Base-by-base conservation (phyloP, 2,888 invertebrate species). In the Harpalus rubripes region DNA sequence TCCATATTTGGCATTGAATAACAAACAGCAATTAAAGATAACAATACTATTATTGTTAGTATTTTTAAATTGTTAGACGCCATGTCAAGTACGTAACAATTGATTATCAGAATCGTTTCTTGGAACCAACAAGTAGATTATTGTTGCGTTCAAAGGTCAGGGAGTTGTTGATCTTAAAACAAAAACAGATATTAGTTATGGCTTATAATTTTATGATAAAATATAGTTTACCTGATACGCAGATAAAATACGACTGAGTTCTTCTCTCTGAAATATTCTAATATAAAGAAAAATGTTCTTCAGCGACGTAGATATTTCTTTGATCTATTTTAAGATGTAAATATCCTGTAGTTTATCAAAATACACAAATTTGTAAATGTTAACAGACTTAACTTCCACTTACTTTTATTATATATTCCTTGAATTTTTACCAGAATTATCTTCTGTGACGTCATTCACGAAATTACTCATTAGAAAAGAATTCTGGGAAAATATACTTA, bases 81-180 rank as follows among this genome's bases (percentile, higher is more conserved):
- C 72, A 74, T 74, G 6, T 22, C 7, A 18, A 44, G 44, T 74
- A 15, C 72, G 41, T 74, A 44, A 74, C 18, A 74, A 74, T 44
- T 10, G 8, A 44, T 22, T 68, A 15, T 8, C 26, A 15, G 16
- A 74, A 44, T 32, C 39, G 26, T 7, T 39, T 26, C 26, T 26
- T 18, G 10, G 68, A 39, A 39, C 63, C 8, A 26, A 18, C 63
- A 22, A 65, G 8, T 65, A 32, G 68, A 22, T 74, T 32, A 68
- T 44, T 41, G 16, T 15, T 4, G 7, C 1, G 22, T 44, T 7
- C 72, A 44, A 10, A 74, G 41, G 72, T 74, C 72, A 74, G 7
- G 44, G 6, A 8, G 41, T 72, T 72, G 44, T 44, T 74, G 41
- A 44, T 74, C 72, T 18, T 41, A 44, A 44, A 41, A 74, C 18